Evolutionary conservation across 2,113 vertebrate species (phyloP).

Genomic region (Cercocebus atys): DNA sequence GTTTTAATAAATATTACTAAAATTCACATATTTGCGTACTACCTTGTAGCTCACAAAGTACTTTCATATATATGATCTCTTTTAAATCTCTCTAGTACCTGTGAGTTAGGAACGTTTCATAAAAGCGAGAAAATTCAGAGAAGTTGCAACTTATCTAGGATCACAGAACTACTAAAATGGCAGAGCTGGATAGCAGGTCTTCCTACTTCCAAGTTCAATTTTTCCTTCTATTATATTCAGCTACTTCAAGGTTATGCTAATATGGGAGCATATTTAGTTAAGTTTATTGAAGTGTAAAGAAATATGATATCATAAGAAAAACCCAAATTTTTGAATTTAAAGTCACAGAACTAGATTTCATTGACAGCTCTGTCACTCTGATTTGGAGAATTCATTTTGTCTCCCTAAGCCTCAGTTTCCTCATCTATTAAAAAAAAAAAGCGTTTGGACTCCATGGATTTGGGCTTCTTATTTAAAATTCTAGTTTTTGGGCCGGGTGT

Average conservation of each 20-base stretch:
- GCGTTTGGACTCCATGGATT: background rate
- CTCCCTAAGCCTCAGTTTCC: background rate
- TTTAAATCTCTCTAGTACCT: constrained; percentile 49
- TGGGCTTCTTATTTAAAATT: constrained; percentile 6
- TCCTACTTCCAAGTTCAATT: background rate
- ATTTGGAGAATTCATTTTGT: background rate
- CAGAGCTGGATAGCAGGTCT: background rate
- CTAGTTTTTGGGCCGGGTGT: background rate
- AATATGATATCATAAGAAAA: background rate
- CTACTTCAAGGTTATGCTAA: constrained; percentile 37
- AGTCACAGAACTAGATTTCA: constrained; percentile 10
- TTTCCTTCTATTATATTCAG: constrained; percentile 17
- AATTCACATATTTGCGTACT: constrained; percentile 59
- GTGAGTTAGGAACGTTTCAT: constrained; percentile 32
- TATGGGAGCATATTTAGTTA: background rate
- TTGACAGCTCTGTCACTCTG: background rate
- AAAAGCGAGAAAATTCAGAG: constrained; percentile 2
- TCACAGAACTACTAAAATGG: constrained; percentile 12
- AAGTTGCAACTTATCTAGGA: constrained; percentile 4
- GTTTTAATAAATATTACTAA: constrained; percentile 59
- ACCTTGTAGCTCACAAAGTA: constrained; percentile 41
- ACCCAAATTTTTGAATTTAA: background rate
- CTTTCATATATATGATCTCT: constrained; percentile 32
- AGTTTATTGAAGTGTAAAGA: constrained; percentile 49
- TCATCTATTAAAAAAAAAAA: constrained; percentile 1